phyloP scores from a whole-genome alignment of 2,797 vertebrate genomes.

The Sarcophilus harrisii region DNA sequence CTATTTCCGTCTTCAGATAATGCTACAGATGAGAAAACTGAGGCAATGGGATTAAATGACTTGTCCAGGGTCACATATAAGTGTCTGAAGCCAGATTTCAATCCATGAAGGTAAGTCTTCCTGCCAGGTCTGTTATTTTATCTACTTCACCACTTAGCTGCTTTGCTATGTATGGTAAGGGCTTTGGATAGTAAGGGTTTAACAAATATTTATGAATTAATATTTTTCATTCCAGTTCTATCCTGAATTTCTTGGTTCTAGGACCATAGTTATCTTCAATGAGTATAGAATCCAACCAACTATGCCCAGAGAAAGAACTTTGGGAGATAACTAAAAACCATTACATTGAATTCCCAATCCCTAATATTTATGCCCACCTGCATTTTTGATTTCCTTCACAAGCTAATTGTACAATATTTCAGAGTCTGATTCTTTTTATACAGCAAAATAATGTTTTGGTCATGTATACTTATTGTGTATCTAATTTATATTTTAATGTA shows the following conservation, averaged over 20 bases:
- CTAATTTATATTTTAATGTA: too few species aligned
- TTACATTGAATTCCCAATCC: too few species aligned
- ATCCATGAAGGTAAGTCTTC: not conserved
- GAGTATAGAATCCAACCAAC: not conserved
- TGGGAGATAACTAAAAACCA: too few species aligned
- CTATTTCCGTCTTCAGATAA: not conserved
- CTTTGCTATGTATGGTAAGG: not conserved
- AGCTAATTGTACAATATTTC: too few species aligned
- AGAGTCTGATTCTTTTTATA: too few species aligned
- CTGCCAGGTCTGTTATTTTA: not conserved
- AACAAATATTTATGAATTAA: not conserved
- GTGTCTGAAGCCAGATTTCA: not conserved
- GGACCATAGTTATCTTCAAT: not conserved
- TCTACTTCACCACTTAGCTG: not conserved
- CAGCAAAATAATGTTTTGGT: too few species aligned
- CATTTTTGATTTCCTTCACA: too few species aligned
- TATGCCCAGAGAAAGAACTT: too few species aligned
- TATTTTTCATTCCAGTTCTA: not conserved
- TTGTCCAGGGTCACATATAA: not conserved
- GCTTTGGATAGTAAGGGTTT: not conserved
- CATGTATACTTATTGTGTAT: too few species aligned
- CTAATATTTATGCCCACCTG: too few species aligned
- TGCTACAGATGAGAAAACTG: not conserved
- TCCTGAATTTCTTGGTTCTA: not conserved
- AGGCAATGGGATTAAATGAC: not conserved